These are phyloP conservation scores for Psilopogon haemacephalus DNA, from an alignment of 2,113 vertebrate genomes.

Conservation along the genomic window DNA sequence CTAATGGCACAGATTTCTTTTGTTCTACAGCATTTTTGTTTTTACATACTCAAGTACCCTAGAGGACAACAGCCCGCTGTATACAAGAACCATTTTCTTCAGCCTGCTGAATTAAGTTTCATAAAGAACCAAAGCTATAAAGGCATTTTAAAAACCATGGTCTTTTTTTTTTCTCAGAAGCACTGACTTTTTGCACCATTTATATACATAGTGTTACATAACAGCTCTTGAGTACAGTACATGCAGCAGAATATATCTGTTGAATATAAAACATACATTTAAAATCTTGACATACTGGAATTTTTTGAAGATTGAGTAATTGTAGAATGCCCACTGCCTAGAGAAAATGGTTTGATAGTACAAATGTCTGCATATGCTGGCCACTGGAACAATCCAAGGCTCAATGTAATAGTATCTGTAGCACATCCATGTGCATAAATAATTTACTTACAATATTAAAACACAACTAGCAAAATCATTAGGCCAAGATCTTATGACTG, in stretches of 20 bases:
- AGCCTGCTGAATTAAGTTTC: constrained; percentile 85
- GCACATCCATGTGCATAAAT: constrained; percentile 78
- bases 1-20: constrained; percentile 78
- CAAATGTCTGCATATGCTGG: constrained; percentile 77
- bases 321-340: constrained; percentile 78
- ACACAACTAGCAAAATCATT: constrained; percentile 76
- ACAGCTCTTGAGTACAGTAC: constrained; percentile 82
- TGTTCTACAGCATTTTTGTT: constrained; percentile 75
- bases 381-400: constrained; percentile 78
- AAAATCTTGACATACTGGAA: constrained; percentile 72
- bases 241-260: constrained; percentile 81
- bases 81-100: constrained; percentile 81
- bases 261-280: constrained; percentile 81
- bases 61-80: constrained; percentile 80
- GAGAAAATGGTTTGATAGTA: constrained; percentile 79
- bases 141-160: constrained; percentile 81
- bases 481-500: constrained; percentile 73
- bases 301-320: constrained; percentile 75
- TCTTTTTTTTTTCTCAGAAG: constrained; percentile 68
- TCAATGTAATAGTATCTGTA: constrained; percentile 75
- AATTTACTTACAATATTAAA: constrained; percentile 82
- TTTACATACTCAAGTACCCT: constrained; percentile 78
- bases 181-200: constrained; percentile 76
- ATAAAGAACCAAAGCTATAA: constrained; percentile 82
- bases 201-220: constrained; percentile 80